phyloP scores from a whole-genome alignment of 1,140 invertebrate species.

The Drosophila truncata region DNA sequence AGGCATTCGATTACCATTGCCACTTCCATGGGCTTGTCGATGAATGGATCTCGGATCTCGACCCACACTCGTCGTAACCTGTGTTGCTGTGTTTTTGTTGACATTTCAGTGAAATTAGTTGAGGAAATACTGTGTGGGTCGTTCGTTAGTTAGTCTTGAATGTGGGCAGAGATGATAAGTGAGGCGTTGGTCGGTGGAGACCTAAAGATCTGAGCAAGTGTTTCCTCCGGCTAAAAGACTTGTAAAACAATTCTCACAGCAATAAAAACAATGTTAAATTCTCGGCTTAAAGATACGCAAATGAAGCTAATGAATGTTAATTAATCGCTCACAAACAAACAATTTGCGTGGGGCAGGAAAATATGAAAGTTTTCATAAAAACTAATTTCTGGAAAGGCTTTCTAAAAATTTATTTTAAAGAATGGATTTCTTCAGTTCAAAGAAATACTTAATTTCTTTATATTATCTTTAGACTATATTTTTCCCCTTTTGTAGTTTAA shows the following conservation, averaged over 20 bases:
- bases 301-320: slow-evolving; percentile 50
- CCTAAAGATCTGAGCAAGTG: slow-evolving; percentile 22
- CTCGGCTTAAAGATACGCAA: slow-evolving; percentile 36
- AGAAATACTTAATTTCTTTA: background rate
- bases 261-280: slow-evolving; percentile 49
- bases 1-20: slow-evolving; percentile 36
- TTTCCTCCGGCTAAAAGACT: slow-evolving; percentile 3
- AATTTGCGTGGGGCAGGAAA: slow-evolving; percentile 31
- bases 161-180: slow-evolving; percentile 32
- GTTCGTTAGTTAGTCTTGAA: slow-evolving; percentile 31
- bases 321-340: slow-evolving; percentile 46
- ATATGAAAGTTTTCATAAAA: slow-evolving; percentile 30
- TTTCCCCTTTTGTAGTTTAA: background rate
- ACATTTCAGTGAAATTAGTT: slow-evolving; percentile 42
- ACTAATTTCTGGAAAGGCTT: background rate
- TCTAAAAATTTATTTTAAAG: background rate
- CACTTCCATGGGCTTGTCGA: slow-evolving; percentile 42
- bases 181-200: slow-evolving; percentile 8
- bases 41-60: slow-evolving; percentile 26
- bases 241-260: slow-evolving; percentile 50
- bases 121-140: slow-evolving; percentile 37
- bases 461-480: background rate
- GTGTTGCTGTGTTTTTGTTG: slow-evolving; percentile 21
- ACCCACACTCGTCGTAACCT: slow-evolving; percentile 27
- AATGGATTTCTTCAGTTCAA: background rate